A percentile compares a stretch with the other conserved stretches of the same genome.
These are phyloP conservation scores for Ophion slaviceki DNA, from an alignment of 2,888 invertebrate genomes.

Conservation along the genomic window DNA sequence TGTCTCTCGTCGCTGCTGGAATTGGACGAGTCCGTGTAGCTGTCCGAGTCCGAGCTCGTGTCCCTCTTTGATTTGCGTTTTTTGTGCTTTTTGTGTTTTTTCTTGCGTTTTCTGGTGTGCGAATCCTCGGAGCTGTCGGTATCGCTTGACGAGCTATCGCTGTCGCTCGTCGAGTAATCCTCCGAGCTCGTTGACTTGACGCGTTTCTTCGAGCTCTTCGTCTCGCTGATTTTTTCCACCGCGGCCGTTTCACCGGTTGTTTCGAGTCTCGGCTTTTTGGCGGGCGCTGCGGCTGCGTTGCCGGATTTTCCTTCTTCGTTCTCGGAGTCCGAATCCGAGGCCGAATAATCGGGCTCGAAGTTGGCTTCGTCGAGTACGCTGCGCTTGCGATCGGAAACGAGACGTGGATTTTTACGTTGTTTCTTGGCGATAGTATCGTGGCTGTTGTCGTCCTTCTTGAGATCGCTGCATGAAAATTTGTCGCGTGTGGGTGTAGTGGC, in stretches of 20 bases:
- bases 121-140: slow-evolving; percentile 83
- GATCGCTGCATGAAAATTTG: slow-evolving; percentile 58
- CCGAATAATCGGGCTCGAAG: slow-evolving; percentile 91
- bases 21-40: slow-evolving; percentile 87
- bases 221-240: slow-evolving; percentile 80
- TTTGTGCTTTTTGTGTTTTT: slow-evolving; percentile 87
- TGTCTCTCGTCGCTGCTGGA: slow-evolving; percentile 88
- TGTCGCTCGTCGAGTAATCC: slow-evolving; percentile 85
- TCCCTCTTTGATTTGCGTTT: slow-evolving; percentile 86
- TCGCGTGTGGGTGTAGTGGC: slow-evolving; percentile 36
- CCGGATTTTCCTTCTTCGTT: slow-evolving; percentile 82
- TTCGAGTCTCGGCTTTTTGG: slow-evolving; percentile 76
- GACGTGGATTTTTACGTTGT: slow-evolving; percentile 78
- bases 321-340: slow-evolving; percentile 87
- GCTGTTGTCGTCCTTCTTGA: neutral
- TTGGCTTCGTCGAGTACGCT: slow-evolving; percentile 89
- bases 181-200: slow-evolving; percentile 85
- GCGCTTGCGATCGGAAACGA: slow-evolving; percentile 87
- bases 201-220: slow-evolving; percentile 66
- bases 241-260: neutral
- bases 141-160: slow-evolving; percentile 84
- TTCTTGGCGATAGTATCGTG: slow-evolving; percentile 72
- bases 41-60: slow-evolving; percentile 87
- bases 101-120: slow-evolving; percentile 85
- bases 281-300: slow-evolving; percentile 76